Evolutionary conservation across 2,888 invertebrate species (phyloP).

Genomic region (Brachynemurus nebulosus): DNA sequence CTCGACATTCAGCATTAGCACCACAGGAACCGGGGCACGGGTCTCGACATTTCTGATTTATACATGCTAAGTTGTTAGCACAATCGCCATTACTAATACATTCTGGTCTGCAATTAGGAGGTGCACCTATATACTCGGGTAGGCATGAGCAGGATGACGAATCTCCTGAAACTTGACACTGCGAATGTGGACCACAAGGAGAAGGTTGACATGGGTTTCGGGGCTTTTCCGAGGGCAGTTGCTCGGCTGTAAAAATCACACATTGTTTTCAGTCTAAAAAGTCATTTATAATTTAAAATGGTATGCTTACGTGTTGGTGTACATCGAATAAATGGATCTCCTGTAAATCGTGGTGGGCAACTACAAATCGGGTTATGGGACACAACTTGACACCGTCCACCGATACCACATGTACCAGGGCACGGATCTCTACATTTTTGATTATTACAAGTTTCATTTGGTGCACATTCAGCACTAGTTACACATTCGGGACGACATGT

Average conservation of each 20-base stretch:
- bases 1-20: conserved; percentile 55
- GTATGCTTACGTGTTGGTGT: conserved; percentile 36
- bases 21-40: conserved; percentile 70
- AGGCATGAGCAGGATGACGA: conserved; percentile 50
- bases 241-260: conserved; percentile 24
- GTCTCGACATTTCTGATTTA: conserved; percentile 61
- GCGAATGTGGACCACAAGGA: conserved; percentile 55
- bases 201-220: conserved; percentile 51
- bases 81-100: conserved; percentile 71
- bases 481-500: conserved; percentile 56
- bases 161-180: conserved; percentile 47
- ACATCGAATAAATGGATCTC: conserved; percentile 51
- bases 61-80: conserved; percentile 53
- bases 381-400: conserved; percentile 54
- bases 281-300: conserved; percentile 4
- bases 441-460: conserved; percentile 51
- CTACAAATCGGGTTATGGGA: conserved; percentile 61
- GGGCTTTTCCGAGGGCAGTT: conserved; percentile 32
- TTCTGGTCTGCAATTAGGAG: conserved; percentile 58
- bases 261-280: not conserved
- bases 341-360: conserved; percentile 44
- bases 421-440: conserved; percentile 56
- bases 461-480: conserved; percentile 51
- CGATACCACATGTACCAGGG: conserved; percentile 50
- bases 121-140: conserved; percentile 48